phyloP scores from a whole-genome alignment of 1,140 invertebrate genomes.

The Drosophila lowei region DNA sequence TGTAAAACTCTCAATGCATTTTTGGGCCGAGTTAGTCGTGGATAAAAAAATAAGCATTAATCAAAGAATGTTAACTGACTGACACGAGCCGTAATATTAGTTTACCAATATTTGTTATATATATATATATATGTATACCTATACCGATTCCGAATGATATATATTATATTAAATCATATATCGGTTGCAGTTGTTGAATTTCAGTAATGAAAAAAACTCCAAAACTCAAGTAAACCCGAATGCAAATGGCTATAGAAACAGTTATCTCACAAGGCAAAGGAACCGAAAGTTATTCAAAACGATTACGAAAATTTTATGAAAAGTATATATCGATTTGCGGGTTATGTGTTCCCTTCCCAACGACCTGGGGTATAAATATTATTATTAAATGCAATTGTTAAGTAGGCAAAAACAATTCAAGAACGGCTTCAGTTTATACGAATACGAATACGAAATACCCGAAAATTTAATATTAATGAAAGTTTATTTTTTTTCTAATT shows the following conservation, averaged over 20 bases:
- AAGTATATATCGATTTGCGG: conserved; percentile 27
- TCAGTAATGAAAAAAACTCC: conserved; percentile 58
- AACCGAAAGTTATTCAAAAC: conserved; percentile 68
- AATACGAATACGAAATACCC: background rate
- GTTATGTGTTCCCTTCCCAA: conserved; percentile 8
- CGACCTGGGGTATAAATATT: no score
- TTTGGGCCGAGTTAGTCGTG: conserved; percentile 54
- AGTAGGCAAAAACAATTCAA: conserved; percentile 39
- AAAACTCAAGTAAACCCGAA: conserved; percentile 43
- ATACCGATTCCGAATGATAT: conserved; percentile 40
- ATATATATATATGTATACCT: conserved; percentile 41
- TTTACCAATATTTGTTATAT: conserved; percentile 52
- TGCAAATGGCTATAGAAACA: conserved; percentile 28
- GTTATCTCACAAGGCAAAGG: conserved; percentile 52
- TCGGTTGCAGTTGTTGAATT: conserved; percentile 72
- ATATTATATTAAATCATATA: conserved; percentile 41
- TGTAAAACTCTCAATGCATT: conserved; percentile 32
- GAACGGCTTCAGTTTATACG: conserved; percentile 54
- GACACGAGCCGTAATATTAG: conserved; percentile 53
- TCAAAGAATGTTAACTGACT: conserved; percentile 46
- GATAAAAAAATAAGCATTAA: conserved; percentile 11
- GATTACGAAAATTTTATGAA: conserved; percentile 66
- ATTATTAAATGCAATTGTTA: conserved; percentile 59
- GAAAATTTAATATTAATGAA: conserved; percentile 17
- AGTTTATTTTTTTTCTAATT: conserved; percentile 29